phyloP scores from a whole-genome alignment of 2,113 vertebrate species.

The Nibea coibor region DNA sequence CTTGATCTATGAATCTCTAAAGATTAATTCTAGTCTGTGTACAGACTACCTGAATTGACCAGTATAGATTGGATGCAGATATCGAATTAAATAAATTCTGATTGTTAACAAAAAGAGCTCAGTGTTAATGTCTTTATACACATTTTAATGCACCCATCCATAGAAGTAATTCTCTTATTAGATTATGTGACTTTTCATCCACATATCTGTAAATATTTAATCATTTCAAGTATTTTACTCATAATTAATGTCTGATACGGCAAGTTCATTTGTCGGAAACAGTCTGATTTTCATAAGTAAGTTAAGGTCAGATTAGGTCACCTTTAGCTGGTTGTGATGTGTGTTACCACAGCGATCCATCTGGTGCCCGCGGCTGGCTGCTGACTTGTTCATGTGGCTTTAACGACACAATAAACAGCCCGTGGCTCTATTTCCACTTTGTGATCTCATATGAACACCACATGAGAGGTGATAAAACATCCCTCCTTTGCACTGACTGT shows the following conservation, averaged over 20 bases:
- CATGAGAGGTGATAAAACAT: conserved; percentile 57
- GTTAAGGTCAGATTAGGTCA: background rate
- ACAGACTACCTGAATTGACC: background rate
- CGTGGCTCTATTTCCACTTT: conserved; percentile 31
- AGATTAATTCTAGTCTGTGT: background rate
- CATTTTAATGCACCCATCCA: background rate
- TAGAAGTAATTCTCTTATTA: background rate
- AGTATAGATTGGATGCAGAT: background rate
- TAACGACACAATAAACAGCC: conserved; percentile 72
- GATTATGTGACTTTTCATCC: background rate
- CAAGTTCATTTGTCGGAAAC: background rate
- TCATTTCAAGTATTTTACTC: background rate
- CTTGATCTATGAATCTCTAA: no score
- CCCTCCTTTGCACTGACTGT: conserved; percentile 11
- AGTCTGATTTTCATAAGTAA: background rate
- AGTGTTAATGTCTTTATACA: background rate
- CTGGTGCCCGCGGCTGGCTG: conserved; percentile 31
- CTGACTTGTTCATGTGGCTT: conserved; percentile 65
- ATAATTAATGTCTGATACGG: background rate
- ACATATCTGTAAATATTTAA: background rate
- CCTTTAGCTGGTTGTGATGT: background rate
- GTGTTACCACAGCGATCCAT: conserved; percentile 25
- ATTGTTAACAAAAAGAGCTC: background rate
- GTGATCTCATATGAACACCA: conserved; percentile 49
- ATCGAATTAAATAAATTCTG: background rate